Conservation (phyloP, 2,888 invertebrate species). For the Callyntrura sp. region DNA sequence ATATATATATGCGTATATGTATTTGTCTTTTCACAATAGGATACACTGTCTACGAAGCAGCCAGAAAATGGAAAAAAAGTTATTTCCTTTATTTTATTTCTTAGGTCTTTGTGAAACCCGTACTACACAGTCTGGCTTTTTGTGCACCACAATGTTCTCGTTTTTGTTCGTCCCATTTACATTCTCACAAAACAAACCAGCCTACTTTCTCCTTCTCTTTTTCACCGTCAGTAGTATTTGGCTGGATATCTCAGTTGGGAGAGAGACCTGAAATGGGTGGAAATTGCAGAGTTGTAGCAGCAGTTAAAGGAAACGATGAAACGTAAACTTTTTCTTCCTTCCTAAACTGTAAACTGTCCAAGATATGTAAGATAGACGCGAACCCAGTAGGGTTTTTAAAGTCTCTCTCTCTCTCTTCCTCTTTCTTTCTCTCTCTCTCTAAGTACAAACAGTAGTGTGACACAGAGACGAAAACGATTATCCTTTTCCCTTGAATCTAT, state of each 20-base stretch:
- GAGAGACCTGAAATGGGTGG: not conserved
- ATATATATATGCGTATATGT: not conserved
- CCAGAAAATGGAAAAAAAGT: constrained; percentile 3
- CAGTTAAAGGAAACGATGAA: not conserved
- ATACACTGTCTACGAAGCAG: no score
- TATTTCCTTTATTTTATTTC: not conserved
- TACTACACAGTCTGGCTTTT: no score
- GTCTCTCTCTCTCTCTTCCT: constrained; percentile 1
- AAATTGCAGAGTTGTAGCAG: not conserved
- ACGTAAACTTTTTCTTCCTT: not conserved
- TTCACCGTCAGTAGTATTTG: not conserved
- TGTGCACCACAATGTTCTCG: no score
- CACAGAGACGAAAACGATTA: not conserved
- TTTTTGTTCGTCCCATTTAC: not conserved
- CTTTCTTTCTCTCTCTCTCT: no score
- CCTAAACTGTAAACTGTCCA: not conserved
- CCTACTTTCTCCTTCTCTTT: not conserved
- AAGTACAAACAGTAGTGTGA: no score
- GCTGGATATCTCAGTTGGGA: not conserved
- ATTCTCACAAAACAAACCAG: not conserved
- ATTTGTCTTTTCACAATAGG: not conserved
- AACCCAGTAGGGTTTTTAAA: constrained; percentile 1
- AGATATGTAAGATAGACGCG: no score
- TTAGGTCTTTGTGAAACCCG: not conserved
- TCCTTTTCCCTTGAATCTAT: constrained; percentile 3